Base-by-base conservation (phyloP, 2,888 invertebrate species). In the Beris morrisii region DNA sequence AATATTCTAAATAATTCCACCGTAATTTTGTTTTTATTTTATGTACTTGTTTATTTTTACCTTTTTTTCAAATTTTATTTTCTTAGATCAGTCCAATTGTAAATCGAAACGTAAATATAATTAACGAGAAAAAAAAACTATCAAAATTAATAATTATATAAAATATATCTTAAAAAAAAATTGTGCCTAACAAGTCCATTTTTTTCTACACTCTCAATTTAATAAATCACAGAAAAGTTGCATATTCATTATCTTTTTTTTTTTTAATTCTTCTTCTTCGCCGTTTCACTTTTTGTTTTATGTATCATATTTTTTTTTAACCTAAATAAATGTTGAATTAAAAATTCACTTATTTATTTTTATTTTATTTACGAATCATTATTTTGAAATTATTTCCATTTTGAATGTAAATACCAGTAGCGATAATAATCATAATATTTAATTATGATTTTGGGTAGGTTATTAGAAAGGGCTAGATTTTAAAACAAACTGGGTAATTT, bases 221-320 rank as follows among this genome's bases (percentile, higher is more conserved):
- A 44, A 48, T 55, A 65, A 65, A 65, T 65, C 65, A 65, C 65
- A 65, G 65, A 44, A 61, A 55, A 48, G 65, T 65, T 65, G 56
- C 56, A 65, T 65, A 48, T 53, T 53, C 53, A 31, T 53, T 48
- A 48, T 15, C 15, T 6, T 48, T 48, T 48, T 46, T 46, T 4
- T 48, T 5, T 48, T 13, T 44, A 44, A 9, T 9, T 44, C 46
- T n/a, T 46, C 5, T 11, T 13, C 5, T 13, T 44, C 15, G n/a
- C 15, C 46, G 15, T 6, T 46, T 46, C 46, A 46, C 12, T 48
- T 13, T 48, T 50, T 15, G 3, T 50, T 50, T 15, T 38, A 38
- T 38, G 22, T 22, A 22, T 22, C 22, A 2, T 22, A 2, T 1
- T 22, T 22, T 22, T 22, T 22, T 2, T 2, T 22, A 22, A 22